Conservation (phyloP, 2,113 vertebrate genomes). For the Heterotis niloticus region DNA sequence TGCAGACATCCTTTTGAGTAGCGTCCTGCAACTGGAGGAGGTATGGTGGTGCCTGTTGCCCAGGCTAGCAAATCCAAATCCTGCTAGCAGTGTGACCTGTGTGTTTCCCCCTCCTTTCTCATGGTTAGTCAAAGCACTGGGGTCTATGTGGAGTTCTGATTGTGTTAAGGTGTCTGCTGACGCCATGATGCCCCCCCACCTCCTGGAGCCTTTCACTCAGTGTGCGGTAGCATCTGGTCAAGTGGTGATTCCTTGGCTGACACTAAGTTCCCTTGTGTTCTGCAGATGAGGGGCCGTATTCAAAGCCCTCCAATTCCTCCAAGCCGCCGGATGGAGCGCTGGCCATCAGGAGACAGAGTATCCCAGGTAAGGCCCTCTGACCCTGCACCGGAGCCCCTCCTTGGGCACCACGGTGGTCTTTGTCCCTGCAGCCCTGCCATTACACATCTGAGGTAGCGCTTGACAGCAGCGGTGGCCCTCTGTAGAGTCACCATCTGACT, state of each 20-base stretch:
- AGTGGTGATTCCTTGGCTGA: constrained; percentile 7
- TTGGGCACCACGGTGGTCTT: background rate
- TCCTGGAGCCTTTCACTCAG: background rate
- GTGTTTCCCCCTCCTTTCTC: background rate
- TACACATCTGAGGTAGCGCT: background rate
- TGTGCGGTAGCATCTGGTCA: background rate
- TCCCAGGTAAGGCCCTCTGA: constrained; percentile 77
- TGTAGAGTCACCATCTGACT: background rate
- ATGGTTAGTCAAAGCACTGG: background rate
- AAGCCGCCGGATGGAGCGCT: constrained; percentile 88
- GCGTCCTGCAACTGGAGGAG: background rate
- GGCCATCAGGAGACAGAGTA: constrained; percentile 96
- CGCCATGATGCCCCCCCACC: background rate
- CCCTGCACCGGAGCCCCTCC: background rate
- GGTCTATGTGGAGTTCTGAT: no score
- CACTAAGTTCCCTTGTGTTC: constrained; percentile 58
- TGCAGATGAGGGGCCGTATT: constrained; percentile 97
- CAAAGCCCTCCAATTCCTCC: constrained; percentile 87
- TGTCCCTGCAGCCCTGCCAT: background rate
- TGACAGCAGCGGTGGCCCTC: no score
- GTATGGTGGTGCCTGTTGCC: no score
- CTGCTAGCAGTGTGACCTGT: background rate
- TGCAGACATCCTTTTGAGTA: background rate
- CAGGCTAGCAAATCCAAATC: background rate
- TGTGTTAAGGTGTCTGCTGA: background rate